These are phyloP conservation scores for Hypsibius dujardini DNA, from an alignment of 1,140 invertebrate species.

Conservation along the genomic window DNA sequence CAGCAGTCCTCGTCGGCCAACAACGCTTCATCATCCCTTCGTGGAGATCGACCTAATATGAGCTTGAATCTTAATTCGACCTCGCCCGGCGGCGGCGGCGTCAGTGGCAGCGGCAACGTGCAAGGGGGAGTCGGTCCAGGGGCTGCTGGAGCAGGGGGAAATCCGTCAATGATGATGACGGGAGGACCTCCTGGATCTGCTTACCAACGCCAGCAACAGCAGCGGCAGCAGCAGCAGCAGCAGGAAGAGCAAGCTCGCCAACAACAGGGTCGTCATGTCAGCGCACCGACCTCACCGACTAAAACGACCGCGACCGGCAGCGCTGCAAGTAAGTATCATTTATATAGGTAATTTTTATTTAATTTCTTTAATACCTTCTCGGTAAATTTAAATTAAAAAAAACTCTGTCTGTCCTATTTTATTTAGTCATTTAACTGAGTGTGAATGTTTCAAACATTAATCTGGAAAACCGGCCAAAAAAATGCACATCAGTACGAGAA, in stretches of 20 bases:
- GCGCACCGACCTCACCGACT: not conserved
- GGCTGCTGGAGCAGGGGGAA: too few species aligned
- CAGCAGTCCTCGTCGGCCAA: not conserved
- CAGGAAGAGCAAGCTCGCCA: not conserved
- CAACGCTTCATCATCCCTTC: not conserved
- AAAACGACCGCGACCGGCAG: not conserved
- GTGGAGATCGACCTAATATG: conserved; percentile 10
- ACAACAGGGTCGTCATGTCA: not conserved
- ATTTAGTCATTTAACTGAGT: too few species aligned
- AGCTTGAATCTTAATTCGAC: not conserved
- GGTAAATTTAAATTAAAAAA: too few species aligned
- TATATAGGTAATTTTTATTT: too few species aligned
- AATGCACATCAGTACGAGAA: too few species aligned
- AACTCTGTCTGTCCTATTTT: too few species aligned
- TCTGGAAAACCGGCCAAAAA: too few species aligned
- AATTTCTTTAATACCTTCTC: too few species aligned
- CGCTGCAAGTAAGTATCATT: not conserved
- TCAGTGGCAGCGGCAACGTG: not conserved
- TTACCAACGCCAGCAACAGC: not conserved
- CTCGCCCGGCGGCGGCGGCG: not conserved
- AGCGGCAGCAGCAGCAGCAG: conserved; percentile 8
- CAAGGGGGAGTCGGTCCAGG: too few species aligned
- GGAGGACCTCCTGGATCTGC: too few species aligned
- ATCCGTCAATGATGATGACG: too few species aligned
- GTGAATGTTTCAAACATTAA: too few species aligned